A percentile compares a stretch with the other conserved stretches of the same genome.
Evolutionary conservation across 2,113 vertebrate species (phyloP).

Genomic region (Equus quagga): DNA sequence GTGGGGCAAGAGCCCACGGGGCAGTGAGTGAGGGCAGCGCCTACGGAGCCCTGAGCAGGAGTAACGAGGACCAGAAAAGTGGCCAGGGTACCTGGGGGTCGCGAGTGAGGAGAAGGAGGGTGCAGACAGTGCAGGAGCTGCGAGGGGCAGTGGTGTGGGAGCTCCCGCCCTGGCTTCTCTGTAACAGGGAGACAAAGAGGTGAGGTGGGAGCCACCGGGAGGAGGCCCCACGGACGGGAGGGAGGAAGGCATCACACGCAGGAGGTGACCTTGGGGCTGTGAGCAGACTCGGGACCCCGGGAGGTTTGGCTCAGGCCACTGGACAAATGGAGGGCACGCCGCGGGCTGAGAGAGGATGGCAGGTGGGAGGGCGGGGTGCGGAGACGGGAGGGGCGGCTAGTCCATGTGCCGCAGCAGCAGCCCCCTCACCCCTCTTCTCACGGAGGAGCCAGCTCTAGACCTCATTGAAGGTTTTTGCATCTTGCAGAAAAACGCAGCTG

Average conservation of each 20-base stretch:
- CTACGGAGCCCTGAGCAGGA: not conserved
- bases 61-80: not conserved
- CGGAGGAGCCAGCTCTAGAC: accelerated
- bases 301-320: accelerated
- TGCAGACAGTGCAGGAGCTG: not conserved
- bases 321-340: accelerated
- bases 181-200: accelerated
- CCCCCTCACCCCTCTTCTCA: too few species aligned
- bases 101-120: not conserved
- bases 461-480: accelerated
- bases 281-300: not conserved
- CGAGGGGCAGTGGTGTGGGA: too few species aligned
- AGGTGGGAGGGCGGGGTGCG: accelerated
- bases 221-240: too few species aligned
- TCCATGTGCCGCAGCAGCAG: too few species aligned
- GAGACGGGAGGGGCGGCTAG: too few species aligned
- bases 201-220: not conserved
- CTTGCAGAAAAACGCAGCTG: not conserved
- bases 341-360: accelerated
- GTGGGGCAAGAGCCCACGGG: accelerated
- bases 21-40: not conserved
- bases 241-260: not conserved
- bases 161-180: too few species aligned
- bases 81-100: not conserved
- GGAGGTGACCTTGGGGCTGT: not conserved